Base-by-base conservation (phyloP, 2,888 invertebrate genomes). In the Andrena minutula region DNA sequence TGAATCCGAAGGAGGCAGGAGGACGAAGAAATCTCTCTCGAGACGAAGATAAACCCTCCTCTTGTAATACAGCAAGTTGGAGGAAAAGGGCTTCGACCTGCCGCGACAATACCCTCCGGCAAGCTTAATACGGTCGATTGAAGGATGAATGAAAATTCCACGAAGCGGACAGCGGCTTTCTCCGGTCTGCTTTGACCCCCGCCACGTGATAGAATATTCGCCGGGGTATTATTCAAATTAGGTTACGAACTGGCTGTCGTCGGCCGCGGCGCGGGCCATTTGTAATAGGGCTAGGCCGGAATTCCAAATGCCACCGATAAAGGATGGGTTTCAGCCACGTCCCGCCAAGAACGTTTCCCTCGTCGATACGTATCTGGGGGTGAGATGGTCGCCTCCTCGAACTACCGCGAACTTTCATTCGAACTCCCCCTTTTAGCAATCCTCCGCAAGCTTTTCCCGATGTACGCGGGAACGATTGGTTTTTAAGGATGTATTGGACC, bases 151-250 rank as follows among this genome's bases (percentile, higher is more conserved):
- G 47, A 74, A 83, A 78, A 73, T 26, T 77, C 26, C 35, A 28
- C 23, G 26, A 23, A 10, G 12, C 12, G n/a, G 30, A 28, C 35
- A n/a, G 26, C 30, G 60, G 1, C 16, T 30, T 16, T 23, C 28
- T 26, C 26, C 10, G 20, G 28, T 1, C 26, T 49, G 56, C 12
- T 35, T 47, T 49, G 64, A 26, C 12, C 49, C 30, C 26, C 16
- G 8, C 61, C 41, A 49, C 60, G 41, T 51, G 66, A 73, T 82
- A 63, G 84, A 87, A 87, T 84, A 84, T 82, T 74, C 71, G 60
- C 60, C 61, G 56, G 41, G 71, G 82, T 83, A 86, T 85, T 88
- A 89, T 88, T 89, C 79, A 88, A 89, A 89, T 87, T 85, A 84
- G 80, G 51, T 61, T 73, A 41, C 4, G 73, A 76, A 74, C 64